Evolutionary conservation across 2,888 invertebrate species (phyloP), one percentile per base, ranked within the genome.

Genomic region (Leptopilina myrica): DNA sequence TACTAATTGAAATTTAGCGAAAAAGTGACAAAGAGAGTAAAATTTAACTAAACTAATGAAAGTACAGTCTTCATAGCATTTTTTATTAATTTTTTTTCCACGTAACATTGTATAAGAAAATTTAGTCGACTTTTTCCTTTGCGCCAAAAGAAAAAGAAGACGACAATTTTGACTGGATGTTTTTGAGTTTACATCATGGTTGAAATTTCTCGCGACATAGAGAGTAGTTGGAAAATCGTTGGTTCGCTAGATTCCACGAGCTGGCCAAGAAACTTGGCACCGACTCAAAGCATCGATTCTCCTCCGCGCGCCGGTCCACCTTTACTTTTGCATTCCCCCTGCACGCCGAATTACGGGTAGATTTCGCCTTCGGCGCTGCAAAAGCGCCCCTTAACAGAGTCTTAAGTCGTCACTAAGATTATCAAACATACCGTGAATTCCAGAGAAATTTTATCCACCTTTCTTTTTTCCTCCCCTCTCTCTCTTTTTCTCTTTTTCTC

Each of bases 231-330:
- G 87, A 86, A 88, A 88, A 88, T 43, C 85, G 87, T 85, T 83
- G 85, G 86, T 9, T 49, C 49, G 86, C 88, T 87, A 88, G 86
- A 88, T 88, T 86, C 87, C 86, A 84, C 86, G 84, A 85, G 86
- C 82, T 85, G 85, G 84, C 86, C 86, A 85, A 86, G 85, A 88
- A 88, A 89, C 88, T 88, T 89, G 88, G 89, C 88, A 84, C 85
- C 81, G 81, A 82, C 86, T 89, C 88, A 87, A 87, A 88, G 87
- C 88, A 87, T 88, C 87, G 86, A 81, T 81, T 78, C 73, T 73
- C 53, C 69, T 69, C 76, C 66, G 77, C 77, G 78, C 78, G 75
- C 77, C 81, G 67, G 69, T 76, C 81, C 76, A 73, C 75, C 78
- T 81, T 49, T 49, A 49, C 49, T 49, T 81, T 73, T 78, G 73